phyloP scores from a whole-genome alignment of 2,797 vertebrate species.

The Xenopus petersii region DNA sequence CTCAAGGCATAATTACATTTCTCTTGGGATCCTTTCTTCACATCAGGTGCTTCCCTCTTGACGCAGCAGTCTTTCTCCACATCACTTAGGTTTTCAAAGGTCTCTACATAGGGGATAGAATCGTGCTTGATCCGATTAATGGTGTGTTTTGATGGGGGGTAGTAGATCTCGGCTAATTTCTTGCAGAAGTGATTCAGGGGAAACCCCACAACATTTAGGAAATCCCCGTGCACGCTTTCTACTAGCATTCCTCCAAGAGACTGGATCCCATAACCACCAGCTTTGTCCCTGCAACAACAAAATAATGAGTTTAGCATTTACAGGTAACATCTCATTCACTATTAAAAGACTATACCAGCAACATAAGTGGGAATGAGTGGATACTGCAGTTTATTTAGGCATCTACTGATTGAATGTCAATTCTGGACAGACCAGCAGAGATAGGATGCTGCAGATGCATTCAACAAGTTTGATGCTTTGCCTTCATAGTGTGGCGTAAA shows the following conservation, averaged over 20 bases:
- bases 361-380: too few relatives aligned
- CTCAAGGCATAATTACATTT: neutral
- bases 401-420: too few relatives aligned
- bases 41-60: neutral
- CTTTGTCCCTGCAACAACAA: conserved; percentile 82
- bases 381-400: too few relatives aligned
- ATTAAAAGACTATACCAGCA: too few relatives aligned
- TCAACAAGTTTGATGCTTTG: too few relatives aligned
- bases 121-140: conserved; percentile 40
- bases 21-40: neutral
- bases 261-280: conserved; percentile 94
- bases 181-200: conserved; percentile 95
- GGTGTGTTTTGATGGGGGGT: conserved; percentile 32
- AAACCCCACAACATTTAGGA: conserved; percentile 92
- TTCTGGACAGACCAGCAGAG: too few relatives aligned
- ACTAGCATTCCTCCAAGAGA: conserved; percentile 92
- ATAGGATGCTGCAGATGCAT: too few relatives aligned
- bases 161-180: conserved; percentile 73
- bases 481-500: too few relatives aligned
- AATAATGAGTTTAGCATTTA: too few relatives aligned
- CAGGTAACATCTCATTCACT: too few relatives aligned
- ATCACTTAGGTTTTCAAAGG: conserved; percentile 54
- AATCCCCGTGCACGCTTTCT: conserved; percentile 85
- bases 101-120: conserved; percentile 57
- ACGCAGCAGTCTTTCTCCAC: conserved; percentile 43